phyloP scores from a whole-genome alignment of 2,888 invertebrate species.

The Cataglyphis cursor region DNA sequence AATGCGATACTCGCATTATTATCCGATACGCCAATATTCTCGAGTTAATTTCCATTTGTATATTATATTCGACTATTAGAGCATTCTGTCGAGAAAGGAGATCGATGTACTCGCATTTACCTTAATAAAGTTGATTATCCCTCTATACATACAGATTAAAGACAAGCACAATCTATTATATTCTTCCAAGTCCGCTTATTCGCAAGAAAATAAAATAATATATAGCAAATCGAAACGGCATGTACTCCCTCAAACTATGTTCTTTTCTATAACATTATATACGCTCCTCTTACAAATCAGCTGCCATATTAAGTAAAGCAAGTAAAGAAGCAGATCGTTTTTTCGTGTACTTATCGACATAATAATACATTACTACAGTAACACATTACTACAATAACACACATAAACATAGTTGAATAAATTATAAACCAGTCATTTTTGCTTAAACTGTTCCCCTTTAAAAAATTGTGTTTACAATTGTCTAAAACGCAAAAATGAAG shows the following conservation, averaged over 20 bases:
- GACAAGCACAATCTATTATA: neutral
- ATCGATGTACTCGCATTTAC: neutral
- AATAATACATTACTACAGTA: constrained; percentile 15
- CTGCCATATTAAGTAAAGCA: constrained; percentile 36
- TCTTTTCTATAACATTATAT: neutral
- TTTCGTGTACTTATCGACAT: constrained; percentile 21
- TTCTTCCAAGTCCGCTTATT: neutral
- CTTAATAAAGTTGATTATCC: neutral
- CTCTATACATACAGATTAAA: neutral
- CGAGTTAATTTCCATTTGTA: constrained; percentile 34
- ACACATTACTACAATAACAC: constrained; percentile 16
- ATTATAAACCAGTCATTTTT: constrained; percentile 55
- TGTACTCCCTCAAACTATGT: neutral
- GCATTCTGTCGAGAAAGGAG: neutral
- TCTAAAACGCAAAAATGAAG: constrained; percentile 52
- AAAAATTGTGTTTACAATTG: constrained; percentile 67
- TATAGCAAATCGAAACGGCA: neutral
- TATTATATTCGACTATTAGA: constrained; percentile 45
- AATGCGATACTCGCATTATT: neutral
- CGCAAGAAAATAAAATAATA: constrained; percentile 7
- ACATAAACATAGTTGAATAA: constrained; percentile 60
- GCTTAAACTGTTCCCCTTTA: constrained; percentile 58
- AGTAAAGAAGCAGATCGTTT: constrained; percentile 31
- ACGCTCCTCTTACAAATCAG: neutral
- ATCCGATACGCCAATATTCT: neutral